These are phyloP conservation scores for Oligia fasciuncula DNA, from an alignment of 2,888 invertebrate species.

Conservation along the genomic window DNA sequence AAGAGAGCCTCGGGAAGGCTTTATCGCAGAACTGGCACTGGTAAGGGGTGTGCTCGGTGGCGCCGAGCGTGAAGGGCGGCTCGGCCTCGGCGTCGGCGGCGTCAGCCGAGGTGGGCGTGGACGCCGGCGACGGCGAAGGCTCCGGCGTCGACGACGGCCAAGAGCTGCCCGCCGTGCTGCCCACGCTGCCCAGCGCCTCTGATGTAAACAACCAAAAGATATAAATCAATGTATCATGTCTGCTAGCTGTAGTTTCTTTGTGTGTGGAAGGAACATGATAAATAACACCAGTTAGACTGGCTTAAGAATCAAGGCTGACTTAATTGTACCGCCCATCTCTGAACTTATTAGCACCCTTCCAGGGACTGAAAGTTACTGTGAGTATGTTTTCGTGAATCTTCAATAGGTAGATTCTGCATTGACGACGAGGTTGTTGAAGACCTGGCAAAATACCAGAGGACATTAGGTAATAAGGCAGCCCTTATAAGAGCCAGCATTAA, in stretches of 20 bases:
- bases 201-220: slow-evolving; percentile 3
- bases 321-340: neutral
- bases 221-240: neutral
- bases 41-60: slow-evolving; percentile 94
- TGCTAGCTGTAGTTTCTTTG: neutral
- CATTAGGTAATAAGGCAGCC: neutral
- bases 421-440: neutral
- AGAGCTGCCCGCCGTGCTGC: slow-evolving; percentile 92
- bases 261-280: neutral
- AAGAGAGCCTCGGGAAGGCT: slow-evolving; percentile 96
- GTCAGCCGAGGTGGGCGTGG: slow-evolving; percentile 92
- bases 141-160: slow-evolving; percentile 92
- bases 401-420: neutral
- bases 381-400: neutral
- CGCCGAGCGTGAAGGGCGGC: slow-evolving; percentile 91
- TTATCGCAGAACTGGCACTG: slow-evolving; percentile 98
- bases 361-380: neutral
- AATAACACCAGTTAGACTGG: neutral
- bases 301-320: neutral
- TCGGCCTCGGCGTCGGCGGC: slow-evolving; percentile 92
- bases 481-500: neutral
- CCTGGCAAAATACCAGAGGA: neutral
- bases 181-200: slow-evolving; percentile 92
- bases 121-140: slow-evolving; percentile 90
- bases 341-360: neutral